phyloP scores from a whole-genome alignment of 2,888 invertebrate species.

The Selenia dentaria region DNA sequence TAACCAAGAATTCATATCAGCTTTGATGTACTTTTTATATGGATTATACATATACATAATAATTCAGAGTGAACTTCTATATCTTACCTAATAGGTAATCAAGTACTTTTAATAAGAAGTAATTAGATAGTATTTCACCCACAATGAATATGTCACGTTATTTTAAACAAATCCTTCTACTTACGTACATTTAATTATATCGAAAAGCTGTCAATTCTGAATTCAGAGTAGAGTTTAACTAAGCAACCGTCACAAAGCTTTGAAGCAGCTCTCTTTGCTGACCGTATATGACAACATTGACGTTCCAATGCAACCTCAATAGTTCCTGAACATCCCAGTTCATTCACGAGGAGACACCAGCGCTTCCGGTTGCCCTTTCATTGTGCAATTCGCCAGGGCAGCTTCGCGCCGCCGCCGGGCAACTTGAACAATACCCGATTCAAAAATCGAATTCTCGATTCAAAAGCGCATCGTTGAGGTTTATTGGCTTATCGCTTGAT shows the following conservation, averaged over 20 bases:
- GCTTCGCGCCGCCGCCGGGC: constrained; percentile 75
- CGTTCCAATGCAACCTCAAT: constrained; percentile 60
- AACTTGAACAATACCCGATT: constrained; percentile 69
- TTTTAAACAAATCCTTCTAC: too few species aligned
- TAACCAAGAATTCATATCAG: too few species aligned
- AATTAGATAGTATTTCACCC: too few species aligned
- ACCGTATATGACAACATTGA: constrained; percentile 41
- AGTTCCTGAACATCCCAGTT: constrained; percentile 66
- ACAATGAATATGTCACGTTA: too few species aligned
- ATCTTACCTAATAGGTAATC: too few species aligned
- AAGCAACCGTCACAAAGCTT: constrained; percentile 20
- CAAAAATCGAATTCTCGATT: constrained; percentile 80
- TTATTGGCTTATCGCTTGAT: constrained; percentile 85
- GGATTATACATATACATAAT: too few species aligned
- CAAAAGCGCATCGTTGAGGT: constrained; percentile 85
- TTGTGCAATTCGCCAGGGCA: constrained; percentile 76
- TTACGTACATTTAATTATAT: too few species aligned
- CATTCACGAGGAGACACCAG: constrained; percentile 79
- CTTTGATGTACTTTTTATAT: too few species aligned
- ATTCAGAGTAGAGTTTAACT: background rate
- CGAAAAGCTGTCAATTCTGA: too few species aligned
- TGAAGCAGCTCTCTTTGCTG: constrained; percentile 35
- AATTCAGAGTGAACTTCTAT: too few species aligned
- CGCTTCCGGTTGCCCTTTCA: constrained; percentile 78
- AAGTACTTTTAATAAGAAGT: too few species aligned